phyloP scores from a whole-genome alignment of 2,888 invertebrate species.

The Blastobasis lacticolella region DNA sequence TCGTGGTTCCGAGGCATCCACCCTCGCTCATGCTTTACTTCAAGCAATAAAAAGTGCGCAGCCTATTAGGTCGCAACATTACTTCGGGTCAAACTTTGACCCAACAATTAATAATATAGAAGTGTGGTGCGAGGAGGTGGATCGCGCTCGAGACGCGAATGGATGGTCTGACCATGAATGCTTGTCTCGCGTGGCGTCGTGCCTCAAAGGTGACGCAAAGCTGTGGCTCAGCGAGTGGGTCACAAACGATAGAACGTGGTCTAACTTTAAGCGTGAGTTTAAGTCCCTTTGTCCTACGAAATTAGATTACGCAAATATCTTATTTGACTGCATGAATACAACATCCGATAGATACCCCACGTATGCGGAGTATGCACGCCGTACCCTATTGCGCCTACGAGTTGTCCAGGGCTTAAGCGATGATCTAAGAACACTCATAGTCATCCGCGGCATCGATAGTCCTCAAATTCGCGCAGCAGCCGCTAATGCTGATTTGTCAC shows the following conservation, averaged over 20 bases:
- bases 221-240: too few relatives aligned
- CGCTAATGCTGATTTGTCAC: conserved; percentile 7
- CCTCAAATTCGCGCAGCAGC: conserved; percentile 12
- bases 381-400: conserved; percentile 7
- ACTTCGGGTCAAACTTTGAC: conserved; percentile 3
- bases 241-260: neutral
- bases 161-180: conserved; percentile 1
- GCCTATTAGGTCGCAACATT: neutral
- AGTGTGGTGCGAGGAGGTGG: conserved; percentile 13
- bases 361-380: conserved; percentile 10
- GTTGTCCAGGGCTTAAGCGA: conserved; percentile 11
- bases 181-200: neutral
- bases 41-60: too few relatives aligned
- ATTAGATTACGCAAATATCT: neutral
- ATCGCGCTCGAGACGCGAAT: conserved; percentile 4
- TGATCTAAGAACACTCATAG: conserved; percentile 8
- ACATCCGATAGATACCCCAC: conserved; percentile 5
- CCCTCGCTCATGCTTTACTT: too few relatives aligned
- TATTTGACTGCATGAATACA: neutral
- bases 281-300: conserved; percentile 2
- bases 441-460: conserved; percentile 11
- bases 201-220: neutral
- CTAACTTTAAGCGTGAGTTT: neutral
- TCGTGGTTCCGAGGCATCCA: too few relatives aligned
- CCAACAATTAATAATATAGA: conserved; percentile 12